Evolutionary conservation across 2,888 invertebrate genomes (phyloP), one percentile per base, ranked within the genome.

Genomic region (Prostheceraeus crozeri): DNA sequence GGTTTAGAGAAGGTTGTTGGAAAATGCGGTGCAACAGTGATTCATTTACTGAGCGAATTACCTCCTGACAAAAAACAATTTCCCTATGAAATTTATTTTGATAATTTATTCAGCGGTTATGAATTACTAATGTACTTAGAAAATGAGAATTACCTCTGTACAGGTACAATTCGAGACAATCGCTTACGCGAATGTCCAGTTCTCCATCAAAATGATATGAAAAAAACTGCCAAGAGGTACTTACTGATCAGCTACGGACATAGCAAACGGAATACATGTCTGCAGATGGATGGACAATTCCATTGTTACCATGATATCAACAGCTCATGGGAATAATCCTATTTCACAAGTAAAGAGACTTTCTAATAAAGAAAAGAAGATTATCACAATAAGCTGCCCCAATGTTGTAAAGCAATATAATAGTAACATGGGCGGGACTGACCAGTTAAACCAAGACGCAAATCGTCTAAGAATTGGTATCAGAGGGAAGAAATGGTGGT

Each of bases 41-140:
- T 65, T 25, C 48, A 48, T 48, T 30, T 48, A n/a, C 25, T 48
- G 25, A 30, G 28, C n/a, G 52, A 65, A 33, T 63, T 69, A 54
- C 59, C 63, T 8, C 40, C 54, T 33, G 51, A 55, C 55, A 56
- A 60, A 31, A 58, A 52, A 27, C 27, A 61, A 35, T 61, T 66
- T 14, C 65, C 64, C 35, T 67, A 63, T 54, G 53, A 62, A 14
- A 57, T 69, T 56, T 69, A 65, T 61, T 63, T 65, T 59, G 68
- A 68, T 48, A 69, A 68, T 35, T 59, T 70, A 21, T 70, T 71
- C 60, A 70, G 68, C 16, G 64, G 65, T 53, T 46, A 67, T 52
- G 64, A 66, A 51, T 35, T 68, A 48, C 28, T 48, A 30, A 10
- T 48, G 48, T 30, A 19, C 27, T 48, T 48, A 48, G 28, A 19